Evolutionary conservation across 2,113 vertebrate species (phyloP).

Genomic region (Chroicocephalus ridibundus): DNA sequence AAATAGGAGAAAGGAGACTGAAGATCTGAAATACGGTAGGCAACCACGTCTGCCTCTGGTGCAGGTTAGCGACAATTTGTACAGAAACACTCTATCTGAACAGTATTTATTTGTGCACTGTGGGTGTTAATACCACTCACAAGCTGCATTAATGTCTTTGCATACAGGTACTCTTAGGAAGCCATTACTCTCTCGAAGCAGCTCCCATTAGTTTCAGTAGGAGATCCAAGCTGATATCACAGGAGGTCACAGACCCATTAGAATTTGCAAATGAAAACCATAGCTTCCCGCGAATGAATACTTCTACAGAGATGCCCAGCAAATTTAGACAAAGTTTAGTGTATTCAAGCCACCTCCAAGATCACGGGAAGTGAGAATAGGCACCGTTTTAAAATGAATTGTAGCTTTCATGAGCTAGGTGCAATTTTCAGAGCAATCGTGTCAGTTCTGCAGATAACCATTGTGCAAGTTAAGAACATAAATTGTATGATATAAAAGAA

Average conservation of each 20-base stretch:
- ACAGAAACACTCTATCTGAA: neutral
- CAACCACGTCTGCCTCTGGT: neutral
- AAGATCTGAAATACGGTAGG: neutral
- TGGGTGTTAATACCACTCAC: neutral
- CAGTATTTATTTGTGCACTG: neutral
- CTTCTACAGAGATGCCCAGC: neutral
- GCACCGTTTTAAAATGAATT: neutral
- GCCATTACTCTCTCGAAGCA: neutral
- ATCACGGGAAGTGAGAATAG: neutral
- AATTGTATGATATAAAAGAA: conserved; percentile 21
- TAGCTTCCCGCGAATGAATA: neutral
- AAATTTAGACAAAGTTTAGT: neutral
- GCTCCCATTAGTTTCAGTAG: neutral
- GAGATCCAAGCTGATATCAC: neutral
- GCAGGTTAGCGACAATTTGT: neutral
- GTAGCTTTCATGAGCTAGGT: conserved; percentile 6
- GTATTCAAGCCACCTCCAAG: neutral
- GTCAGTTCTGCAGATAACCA: conserved; percentile 21
- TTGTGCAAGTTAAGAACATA: conserved; percentile 15
- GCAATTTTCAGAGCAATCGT: conserved; percentile 16
- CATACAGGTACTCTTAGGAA: neutral
- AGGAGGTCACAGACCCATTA: neutral
- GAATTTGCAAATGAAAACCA: neutral
- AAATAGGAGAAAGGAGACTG: neutral
- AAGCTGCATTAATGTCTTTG: neutral